Conservation (phyloP, 1,140 invertebrate genomes). For the Conopomorpha cramerella region DNA sequence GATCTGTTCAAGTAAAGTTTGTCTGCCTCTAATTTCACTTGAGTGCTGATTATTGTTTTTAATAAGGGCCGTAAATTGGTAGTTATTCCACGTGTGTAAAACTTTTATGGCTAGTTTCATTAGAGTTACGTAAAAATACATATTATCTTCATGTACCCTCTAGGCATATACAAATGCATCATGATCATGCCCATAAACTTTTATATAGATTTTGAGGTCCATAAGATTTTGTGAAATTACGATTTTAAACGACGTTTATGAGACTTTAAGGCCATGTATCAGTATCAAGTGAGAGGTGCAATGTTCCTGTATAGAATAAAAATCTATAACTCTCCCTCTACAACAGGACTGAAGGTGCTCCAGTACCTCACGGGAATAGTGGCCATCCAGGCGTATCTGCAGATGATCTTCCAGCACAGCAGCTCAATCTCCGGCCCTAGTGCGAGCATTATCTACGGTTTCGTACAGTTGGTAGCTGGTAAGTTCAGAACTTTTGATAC, state of each 20-base stretch:
- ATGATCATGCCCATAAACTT: too few species aligned
- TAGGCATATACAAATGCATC: too few species aligned
- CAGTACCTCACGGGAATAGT: constrained; percentile 71
- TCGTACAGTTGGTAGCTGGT: constrained; percentile 67
- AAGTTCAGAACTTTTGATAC: constrained; percentile 4
- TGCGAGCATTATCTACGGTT: constrained; percentile 66
- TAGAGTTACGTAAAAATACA: too few species aligned
- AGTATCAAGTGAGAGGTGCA: neutral
- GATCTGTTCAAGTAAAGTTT: neutral
- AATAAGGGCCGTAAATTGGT: neutral
- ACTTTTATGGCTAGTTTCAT: too few species aligned
- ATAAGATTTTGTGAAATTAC: neutral
- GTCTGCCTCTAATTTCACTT: neutral
- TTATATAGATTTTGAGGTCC: too few species aligned
- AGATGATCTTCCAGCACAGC: constrained; percentile 63
- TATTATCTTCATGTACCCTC: too few species aligned
- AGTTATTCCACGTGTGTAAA: too few species aligned
- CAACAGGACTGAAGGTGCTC: constrained; percentile 63
- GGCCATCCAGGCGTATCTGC: constrained; percentile 73
- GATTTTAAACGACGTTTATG: neutral
- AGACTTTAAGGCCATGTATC: neutral
- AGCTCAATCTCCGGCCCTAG: constrained; percentile 52
- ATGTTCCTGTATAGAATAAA: neutral
- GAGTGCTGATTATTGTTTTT: neutral
- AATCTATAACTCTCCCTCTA: constrained; percentile 6